Conservation (phyloP, 2,888 invertebrate species). For the Drosophila putrida region DNA sequence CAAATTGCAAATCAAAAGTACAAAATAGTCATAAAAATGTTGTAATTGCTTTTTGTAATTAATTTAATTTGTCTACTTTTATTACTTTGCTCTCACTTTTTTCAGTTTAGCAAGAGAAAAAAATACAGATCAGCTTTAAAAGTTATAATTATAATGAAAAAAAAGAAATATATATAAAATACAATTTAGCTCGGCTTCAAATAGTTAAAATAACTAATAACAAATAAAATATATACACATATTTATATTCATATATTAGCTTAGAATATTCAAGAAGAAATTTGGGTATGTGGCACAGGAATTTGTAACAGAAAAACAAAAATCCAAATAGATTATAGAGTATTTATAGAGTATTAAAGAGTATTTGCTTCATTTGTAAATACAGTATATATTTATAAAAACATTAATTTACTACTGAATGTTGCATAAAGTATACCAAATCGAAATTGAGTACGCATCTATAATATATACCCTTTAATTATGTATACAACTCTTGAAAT, state of each 20-base stretch:
- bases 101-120: conserved; percentile 10
- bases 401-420: conserved; percentile 11
- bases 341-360: conserved; percentile 13
- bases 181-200: conserved; percentile 50
- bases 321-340: neutral
- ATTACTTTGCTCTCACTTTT: neutral
- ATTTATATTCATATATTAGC: conserved; percentile 14
- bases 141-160: conserved; percentile 12
- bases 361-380: conserved; percentile 18
- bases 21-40: conserved; percentile 56
- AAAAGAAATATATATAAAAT: conserved; percentile 12
- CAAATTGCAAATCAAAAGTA: conserved; percentile 61
- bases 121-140: conserved; percentile 40
- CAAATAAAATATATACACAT: conserved; percentile 7
- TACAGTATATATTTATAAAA: conserved; percentile 16
- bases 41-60: conserved; percentile 3
- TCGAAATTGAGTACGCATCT: conserved; percentile 24
- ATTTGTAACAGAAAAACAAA: conserved; percentile 19
- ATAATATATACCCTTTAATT: conserved; percentile 37
- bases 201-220: conserved; percentile 55
- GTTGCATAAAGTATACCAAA: conserved; percentile 15
- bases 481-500: conserved; percentile 7
- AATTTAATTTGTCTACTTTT: neutral
- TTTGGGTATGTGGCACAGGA: conserved; percentile 22
- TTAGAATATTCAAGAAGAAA: conserved; percentile 14